Evolutionary conservation across 2,113 vertebrate genomes (phyloP), one percentile per base, ranked within the genome.

Genomic region (Tylochromis polylepis): DNA sequence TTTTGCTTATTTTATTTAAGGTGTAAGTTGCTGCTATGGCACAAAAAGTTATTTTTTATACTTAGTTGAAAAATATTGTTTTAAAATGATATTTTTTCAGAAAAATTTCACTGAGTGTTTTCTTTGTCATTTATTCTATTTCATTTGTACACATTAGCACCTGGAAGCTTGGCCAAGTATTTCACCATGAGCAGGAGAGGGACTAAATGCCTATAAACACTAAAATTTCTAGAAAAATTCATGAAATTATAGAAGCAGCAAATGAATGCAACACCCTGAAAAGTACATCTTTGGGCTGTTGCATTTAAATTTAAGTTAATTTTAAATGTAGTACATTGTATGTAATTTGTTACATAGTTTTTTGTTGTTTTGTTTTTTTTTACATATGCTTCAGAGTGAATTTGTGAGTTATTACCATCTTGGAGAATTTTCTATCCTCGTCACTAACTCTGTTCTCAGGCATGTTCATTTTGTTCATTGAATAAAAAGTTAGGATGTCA

Each of bases 71-170:
- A 77, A 77, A 51, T 29, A 29, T 49, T 1, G 18, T 11, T 14
- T 51, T 46, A 15, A 72, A 1, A 11, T 0, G 2, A 6, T 11
- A 11, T 43, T 4, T 27, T 1, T 11, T 29, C 9, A 27, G 22
- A 49, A 11, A 75, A 0, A 18, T 49, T 49, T 49, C 5, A 43
- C 41, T 16, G 46, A 27, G 22, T 46, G 41, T 72, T 75, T 51
- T 75, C 8, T n/a, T 51, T 77, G 49, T 51, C 0, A 20, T 77
- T 31, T 31, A 31, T n/a, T 5, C 46, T 8, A 11, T 31, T 29
- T 77, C 27, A 49, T 46, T 49, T 75, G 29, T 27, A 51, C 70
- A 51, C 5, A 31, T 53, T 51, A 1, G 29, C 27, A 14, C 1
- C 72, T 51, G 46, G 16, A 31, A 31, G 49, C 1, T 1, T 46